phyloP scores from a whole-genome alignment of 1,140 invertebrate species.

The Cardiocondyla obscurior region DNA sequence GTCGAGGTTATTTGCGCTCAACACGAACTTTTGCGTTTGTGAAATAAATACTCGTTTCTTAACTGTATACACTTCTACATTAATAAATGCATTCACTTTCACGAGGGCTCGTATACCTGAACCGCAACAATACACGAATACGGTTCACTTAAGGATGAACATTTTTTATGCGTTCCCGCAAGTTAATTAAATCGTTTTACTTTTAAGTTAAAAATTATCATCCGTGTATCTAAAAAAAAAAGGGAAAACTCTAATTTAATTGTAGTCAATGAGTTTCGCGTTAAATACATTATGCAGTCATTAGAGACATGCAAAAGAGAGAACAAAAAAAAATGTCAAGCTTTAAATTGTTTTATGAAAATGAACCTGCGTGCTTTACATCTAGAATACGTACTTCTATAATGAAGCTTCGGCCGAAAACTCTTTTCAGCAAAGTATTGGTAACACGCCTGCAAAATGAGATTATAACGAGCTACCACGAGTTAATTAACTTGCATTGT shows the following conservation, averaged over 20 bases:
- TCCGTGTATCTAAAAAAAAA: neutral
- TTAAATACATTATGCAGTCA: neutral
- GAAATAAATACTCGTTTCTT: constrained; percentile 17
- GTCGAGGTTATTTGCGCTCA: neutral
- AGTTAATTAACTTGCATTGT: constrained; percentile 43
- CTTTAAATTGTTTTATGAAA: neutral
- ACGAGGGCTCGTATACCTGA: neutral
- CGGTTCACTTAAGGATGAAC: neutral
- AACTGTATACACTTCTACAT: neutral
- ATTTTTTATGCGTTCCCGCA: neutral
- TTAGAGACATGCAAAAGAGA: neutral
- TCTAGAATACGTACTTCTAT: neutral
- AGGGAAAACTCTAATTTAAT: neutral
- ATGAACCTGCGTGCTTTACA: neutral
- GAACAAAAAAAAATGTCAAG: neutral
- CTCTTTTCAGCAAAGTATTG: constrained; percentile 23
- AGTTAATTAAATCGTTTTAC: neutral
- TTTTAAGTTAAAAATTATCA: neutral
- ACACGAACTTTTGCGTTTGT: neutral
- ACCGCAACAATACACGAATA: neutral
- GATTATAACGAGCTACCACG: constrained; percentile 15
- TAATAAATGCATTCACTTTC: neutral
- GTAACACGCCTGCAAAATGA: neutral
- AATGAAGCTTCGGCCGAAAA: constrained; percentile 19
- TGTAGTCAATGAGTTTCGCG: neutral